phyloP scores from a whole-genome alignment of 2,113 vertebrate genomes.

The Mellivora capensis region DNA sequence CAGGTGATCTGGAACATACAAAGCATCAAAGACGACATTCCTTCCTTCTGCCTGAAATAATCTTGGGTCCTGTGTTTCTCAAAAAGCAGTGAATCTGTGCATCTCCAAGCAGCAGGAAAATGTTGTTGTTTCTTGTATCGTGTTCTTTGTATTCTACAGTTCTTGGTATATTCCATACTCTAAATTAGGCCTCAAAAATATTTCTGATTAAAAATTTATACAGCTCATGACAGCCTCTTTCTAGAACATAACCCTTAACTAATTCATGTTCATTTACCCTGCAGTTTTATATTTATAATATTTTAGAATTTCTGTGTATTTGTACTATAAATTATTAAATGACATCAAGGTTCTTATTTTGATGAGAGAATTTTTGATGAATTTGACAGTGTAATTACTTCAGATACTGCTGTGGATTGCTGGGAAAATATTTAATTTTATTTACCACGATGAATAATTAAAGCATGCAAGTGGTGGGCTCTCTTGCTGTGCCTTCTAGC shows the following conservation, averaged over 20 bases:
- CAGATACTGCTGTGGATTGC: slow-evolving; percentile 86
- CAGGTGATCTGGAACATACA: slow-evolving; percentile 75
- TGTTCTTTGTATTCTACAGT: slow-evolving; percentile 76
- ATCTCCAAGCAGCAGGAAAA: slow-evolving; percentile 47
- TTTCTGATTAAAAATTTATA: slow-evolving; percentile 88
- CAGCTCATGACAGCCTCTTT: slow-evolving; percentile 85
- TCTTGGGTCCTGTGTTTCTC: neutral
- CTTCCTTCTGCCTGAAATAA: neutral
- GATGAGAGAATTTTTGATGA: slow-evolving; percentile 90
- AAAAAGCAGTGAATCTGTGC: slow-evolving; percentile 75
- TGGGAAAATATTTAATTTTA: slow-evolving; percentile 91
- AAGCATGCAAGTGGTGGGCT: slow-evolving; percentile 78
- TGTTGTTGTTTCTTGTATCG: slow-evolving; percentile 1
- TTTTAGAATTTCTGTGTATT: slow-evolving; percentile 87
- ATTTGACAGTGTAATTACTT: slow-evolving; percentile 91
- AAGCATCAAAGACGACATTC: slow-evolving; percentile 74
- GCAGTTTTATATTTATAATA: slow-evolving; percentile 88
- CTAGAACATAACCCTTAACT: slow-evolving; percentile 86
- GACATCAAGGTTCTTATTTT: slow-evolving; percentile 89
- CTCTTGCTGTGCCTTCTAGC: slow-evolving; percentile 79
- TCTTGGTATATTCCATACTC: slow-evolving; percentile 77
- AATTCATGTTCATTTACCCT: slow-evolving; percentile 88
- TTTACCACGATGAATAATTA: slow-evolving; percentile 91
- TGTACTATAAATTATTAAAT: slow-evolving; percentile 90
- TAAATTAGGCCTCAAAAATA: slow-evolving; percentile 85